Evolutionary conservation across 2,888 invertebrate genomes (phyloP), one percentile per base, ranked within the genome.

Genomic region (Mesodorylaimus sp.): DNA sequence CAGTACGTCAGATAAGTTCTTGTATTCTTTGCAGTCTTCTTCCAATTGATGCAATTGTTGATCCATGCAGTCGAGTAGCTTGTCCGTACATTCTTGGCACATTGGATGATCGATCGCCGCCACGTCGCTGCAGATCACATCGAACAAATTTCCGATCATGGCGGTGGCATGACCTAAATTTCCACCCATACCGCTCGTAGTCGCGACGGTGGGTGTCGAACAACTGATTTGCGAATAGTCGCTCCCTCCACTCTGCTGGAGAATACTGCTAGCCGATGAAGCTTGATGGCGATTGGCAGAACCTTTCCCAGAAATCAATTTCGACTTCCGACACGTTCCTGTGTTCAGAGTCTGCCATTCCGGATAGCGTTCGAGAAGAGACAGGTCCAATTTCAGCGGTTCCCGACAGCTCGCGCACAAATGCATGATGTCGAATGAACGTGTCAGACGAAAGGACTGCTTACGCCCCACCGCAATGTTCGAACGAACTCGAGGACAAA

Each of bases 11-110:
- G n/a, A 42, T 16, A 50, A 25, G 3, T 26, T 16, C 29, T 24
- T 36, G 38, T 50, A 50, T 21, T 50, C 50, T 3, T 25, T 28
- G 19, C 38, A 32, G 37, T 63, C 50, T 5, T 50, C 45, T 24
- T 50, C 62, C 39, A 61, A 48, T 2, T 46, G 48, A 16, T 44
- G 48, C 50, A 62, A 39, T 50, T 62, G 59, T 13, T 48, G 39
- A 41, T 59, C 56, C 57, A 64, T 56, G 16, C 58, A 60, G 1
- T 52, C 48, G 26, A 56, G 38, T 32, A 60, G 52, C 27, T 55
- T 56, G 24, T 56, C 56, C 13, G 61, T 56, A 51, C 63, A 63
- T 36, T 60, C 60, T 29, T 38, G 41, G 28, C 52, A 52, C 45
- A 52, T 37, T 2, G 52, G 52, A 23, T 52, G 27, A 10, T 50